Base-by-base conservation (phyloP, 2,797 vertebrate genomes). In the Scolopax rusticola region DNA sequence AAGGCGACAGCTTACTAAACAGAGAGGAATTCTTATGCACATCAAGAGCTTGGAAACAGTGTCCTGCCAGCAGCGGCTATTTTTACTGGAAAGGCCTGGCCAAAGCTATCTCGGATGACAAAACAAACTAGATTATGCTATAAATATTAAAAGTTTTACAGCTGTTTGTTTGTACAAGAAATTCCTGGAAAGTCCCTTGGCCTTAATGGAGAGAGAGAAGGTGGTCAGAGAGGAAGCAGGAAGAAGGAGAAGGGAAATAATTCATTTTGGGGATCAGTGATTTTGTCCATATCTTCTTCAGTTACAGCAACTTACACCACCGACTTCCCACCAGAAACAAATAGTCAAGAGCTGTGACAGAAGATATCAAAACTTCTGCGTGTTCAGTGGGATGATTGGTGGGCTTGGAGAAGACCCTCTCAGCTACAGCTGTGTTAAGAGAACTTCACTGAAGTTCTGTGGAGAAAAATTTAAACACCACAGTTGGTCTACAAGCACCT, bases 71-170 rank as follows among this genome's bases (percentile, higher is more conserved):
- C 68, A 82, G 89, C 6, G 21, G 45, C 19, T 73, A 24, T 89
- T 93, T 89, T 79, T 88, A 79, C 59, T 61, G 75, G 81, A 94
- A 89, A 80, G 28, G 28, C 69, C 33, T 82, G 57, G 32, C 50
- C 54, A 79, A 90, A 91, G 56, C 38, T 57, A 73, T 75, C 90
- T 88, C 1, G 1, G 65, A 77, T 61, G 94, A 67, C 47, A 88
- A 95, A 97, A 69, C 21, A 60, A 59, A 64, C 40, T 54, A 84
- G 50, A 81, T 53, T 84, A 87, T 51, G 61, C 69, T 84, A 84
- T 69, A 89, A 94, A 94, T 73, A 64, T 90, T 74, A 90, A 94
- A 61, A 57, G 60, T 50, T 95, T 95, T 89, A 94, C 60, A 88
- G 75, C 38, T 80, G 32, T 73, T 70, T 88, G n/a, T 90, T 95